Base-by-base conservation (phyloP, 1,140 invertebrate species). In the Pemphigus obesinymphae region DNA sequence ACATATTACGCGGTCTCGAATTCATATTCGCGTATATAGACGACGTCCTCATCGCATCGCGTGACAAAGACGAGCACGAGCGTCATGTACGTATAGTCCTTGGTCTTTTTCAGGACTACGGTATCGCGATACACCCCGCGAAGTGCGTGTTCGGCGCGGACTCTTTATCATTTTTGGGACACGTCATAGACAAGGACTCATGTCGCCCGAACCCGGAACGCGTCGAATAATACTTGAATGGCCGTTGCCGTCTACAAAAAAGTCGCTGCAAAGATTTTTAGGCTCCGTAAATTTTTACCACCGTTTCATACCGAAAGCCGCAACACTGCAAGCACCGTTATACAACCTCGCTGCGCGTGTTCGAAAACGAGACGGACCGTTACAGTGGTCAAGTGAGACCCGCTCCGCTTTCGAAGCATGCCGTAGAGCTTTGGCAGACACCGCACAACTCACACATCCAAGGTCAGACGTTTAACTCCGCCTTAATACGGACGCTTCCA, bases 1-100 rank as follows among this genome's bases (percentile, higher is more conserved):
- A 85, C 17, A 85, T 89, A 0, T 84, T 89, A 0, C 29, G 31
- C 0, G 83, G 72, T 0, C 83, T 88, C 20, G 85, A 85, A 26
- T 87, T 86, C 81, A 66, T 76, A 2, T 88, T 85, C 63, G 63
- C 82, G 34, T n/a, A n/a, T n/a, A n/a, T n/a, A n/a, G n/a, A n/a
- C n/a, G n/a, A n/a, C n/a, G n/a, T n/a, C n/a, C n/a, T n/a, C n/a
- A n/a, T n/a, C n/a, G n/a, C n/a, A n/a, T n/a, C n/a, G n/a, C n/a
- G n/a, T n/a, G n/a, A n/a, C n/a, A n/a, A n/a, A n/a, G n/a, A n/a
- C n/a, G n/a, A n/a, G n/a, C n/a, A n/a, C n/a, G n/a, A n/a, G n/a
- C n/a, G n/a, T n/a, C n/a, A n/a, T n/a, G n/a, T n/a, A n/a, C n/a
- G n/a, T n/a, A n/a, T n/a, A n/a, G n/a, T n/a, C n/a, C n/a, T n/a